These are phyloP conservation scores for Anastrepha ludens DNA, from an alignment of 1,140 invertebrate species.

Conservation along the genomic window DNA sequence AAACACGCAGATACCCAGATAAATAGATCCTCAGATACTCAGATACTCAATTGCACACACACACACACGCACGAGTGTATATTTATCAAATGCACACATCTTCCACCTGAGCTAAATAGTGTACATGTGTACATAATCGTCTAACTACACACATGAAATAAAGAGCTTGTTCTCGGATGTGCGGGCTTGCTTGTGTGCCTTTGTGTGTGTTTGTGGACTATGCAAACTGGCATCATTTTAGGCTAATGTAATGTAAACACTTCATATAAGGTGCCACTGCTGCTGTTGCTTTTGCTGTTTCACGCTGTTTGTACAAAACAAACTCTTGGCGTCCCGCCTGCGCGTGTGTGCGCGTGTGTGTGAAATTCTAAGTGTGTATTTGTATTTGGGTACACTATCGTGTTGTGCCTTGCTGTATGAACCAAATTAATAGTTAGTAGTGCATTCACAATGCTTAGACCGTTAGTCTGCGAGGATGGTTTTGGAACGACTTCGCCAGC, in stretches of 20 bases:
- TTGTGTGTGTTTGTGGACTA: constrained; percentile 40
- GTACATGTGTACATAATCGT: not conserved
- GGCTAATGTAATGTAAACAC: constrained; percentile 55
- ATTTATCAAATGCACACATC: not conserved
- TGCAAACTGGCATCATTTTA: constrained; percentile 42
- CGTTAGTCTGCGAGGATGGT: no score
- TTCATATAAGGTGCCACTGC: constrained; percentile 39
- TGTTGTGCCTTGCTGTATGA: not conserved
- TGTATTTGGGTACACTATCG: not conserved
- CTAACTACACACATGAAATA: not conserved
- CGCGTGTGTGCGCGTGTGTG: not conserved
- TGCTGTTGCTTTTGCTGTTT: not conserved
- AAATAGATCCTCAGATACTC: constrained; percentile 52
- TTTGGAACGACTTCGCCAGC: not conserved
- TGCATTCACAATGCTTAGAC: not conserved
- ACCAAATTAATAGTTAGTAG: not conserved
- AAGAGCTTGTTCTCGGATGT: not conserved
- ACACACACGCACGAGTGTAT: not conserved
- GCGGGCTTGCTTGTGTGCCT: constrained; percentile 51
- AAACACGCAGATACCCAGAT: constrained; percentile 62
- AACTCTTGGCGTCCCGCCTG: not conserved
- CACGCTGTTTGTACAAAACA: constrained; percentile 8
- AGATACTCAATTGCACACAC: not conserved
- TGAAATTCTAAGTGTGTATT: not conserved
- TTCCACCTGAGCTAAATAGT: constrained; percentile 16